Base-by-base conservation (phyloP, 1,140 invertebrate species). In the Berghia stephanieae region DNA sequence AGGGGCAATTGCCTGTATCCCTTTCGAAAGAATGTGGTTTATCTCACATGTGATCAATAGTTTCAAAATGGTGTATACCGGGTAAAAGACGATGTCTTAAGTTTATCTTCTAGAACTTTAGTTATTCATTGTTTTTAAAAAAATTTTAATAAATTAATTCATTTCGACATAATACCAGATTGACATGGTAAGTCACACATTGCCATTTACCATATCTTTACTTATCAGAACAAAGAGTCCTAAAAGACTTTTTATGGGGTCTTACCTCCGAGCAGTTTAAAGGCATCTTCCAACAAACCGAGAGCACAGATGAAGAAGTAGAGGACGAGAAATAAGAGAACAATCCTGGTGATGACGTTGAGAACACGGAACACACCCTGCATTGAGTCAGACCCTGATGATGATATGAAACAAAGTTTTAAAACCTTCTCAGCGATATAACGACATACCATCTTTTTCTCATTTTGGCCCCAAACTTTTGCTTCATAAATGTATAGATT, bases 241-340 rank as follows among this genome's bases (percentile, higher is more conserved):
- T 43, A 46, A 18, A 63, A 13, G 55, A 63, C 24, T 31, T 44
- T 38, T 16, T 21, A n/a, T n/a, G n/a, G n/a, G n/a, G 16, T 49
- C 67, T 69, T 82, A 87, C 92, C 92, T 36, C 92, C 92, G 31
- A 93, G 80, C 16, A 93, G 86, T 31, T 91, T 86, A 82, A 93
- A 93, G 8, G 91, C 89, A 18, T 89, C 85, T n/a, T 91, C 91
- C 21, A 93, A 85, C 24, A 92, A 87, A 67, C 92, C 91, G 69
- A 93, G 84, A 13, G 92, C 91, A 81, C 91, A 92, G 71, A 93
- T 90, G 85, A 93, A 93, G 44, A 92, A 80, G 84, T 92, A 93
- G 0, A 93, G 87, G 3, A 91, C 81, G 1, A 49, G 63, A 0
- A 91, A 16, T 2, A 85, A 70, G 4, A 80, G 16, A 10, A 79